These are phyloP conservation scores for Takifugu rubripes DNA, from an alignment of 2,797 vertebrate species.

Conservation along the genomic window DNA sequence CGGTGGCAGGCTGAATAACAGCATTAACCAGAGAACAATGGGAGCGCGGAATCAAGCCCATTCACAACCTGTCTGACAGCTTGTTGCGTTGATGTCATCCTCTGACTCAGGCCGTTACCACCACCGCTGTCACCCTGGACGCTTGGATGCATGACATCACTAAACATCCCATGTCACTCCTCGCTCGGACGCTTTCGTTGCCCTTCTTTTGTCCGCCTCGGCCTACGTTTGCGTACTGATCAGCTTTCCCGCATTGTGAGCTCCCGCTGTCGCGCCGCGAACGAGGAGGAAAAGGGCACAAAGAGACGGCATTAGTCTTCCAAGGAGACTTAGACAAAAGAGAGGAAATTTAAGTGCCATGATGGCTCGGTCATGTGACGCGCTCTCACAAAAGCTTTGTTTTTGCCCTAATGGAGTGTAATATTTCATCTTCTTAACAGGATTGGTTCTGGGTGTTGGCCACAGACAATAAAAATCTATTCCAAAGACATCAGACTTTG, in stretches of 20 bases:
- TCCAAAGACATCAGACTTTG: too few species aligned
- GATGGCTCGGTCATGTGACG: constrained; percentile 14
- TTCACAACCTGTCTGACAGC: constrained; percentile 73
- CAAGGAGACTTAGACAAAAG: constrained; percentile 40
- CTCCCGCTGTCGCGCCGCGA: constrained; percentile 36
- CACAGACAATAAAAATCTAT: not conserved
- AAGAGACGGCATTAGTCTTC: constrained; percentile 52
- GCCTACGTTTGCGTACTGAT: constrained; percentile 52
- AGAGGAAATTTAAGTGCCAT: constrained; percentile 12
- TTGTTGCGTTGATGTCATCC: constrained; percentile 73
- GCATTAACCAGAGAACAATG: constrained; percentile 77
- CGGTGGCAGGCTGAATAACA: constrained; percentile 72
- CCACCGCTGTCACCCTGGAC: constrained; percentile 64
- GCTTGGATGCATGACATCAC: constrained; percentile 65
- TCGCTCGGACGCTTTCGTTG: constrained; percentile 30
- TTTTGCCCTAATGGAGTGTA: not conserved
- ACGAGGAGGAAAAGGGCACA: constrained; percentile 26
- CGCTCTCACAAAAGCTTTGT: constrained; percentile 3
- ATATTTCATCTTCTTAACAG: not conserved
- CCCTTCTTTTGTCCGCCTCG: constrained; percentile 11
- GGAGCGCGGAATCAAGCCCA: constrained; percentile 65
- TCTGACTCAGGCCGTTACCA: constrained; percentile 75
- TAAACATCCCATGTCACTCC: constrained; percentile 63
- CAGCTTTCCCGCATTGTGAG: constrained; percentile 46
- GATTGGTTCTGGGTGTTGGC: not conserved